phyloP scores from a whole-genome alignment of 2,797 vertebrate genomes.

The Benthosema pterotum region DNA sequence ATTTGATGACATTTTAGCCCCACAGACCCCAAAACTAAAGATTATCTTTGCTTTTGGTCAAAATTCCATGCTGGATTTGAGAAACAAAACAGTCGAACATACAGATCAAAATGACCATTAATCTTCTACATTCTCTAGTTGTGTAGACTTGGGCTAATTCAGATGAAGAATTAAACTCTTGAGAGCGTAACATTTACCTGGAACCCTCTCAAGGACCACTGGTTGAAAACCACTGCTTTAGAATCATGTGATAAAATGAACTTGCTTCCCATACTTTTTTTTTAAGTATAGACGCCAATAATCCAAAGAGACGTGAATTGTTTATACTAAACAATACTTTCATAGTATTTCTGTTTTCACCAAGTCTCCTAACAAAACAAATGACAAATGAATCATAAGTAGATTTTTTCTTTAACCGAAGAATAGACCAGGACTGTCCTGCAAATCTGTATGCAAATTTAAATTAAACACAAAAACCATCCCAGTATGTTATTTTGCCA shows the following conservation, averaged over 20 bases:
- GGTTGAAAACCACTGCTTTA: no score
- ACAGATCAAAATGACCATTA: no score
- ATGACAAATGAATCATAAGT: not conserved
- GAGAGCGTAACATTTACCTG: no score
- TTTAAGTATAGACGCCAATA: slow-evolving; percentile 38
- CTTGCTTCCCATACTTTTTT: slow-evolving; percentile 38
- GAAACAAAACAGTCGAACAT: no score
- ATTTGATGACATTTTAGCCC: no score
- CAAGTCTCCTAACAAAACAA: slow-evolving; percentile 16
- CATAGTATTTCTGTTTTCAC: slow-evolving; percentile 16
- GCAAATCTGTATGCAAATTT: slow-evolving; percentile 35
- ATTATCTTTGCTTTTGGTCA: no score
- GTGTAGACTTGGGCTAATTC: no score
- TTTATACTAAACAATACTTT: slow-evolving; percentile 32
- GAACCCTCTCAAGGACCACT: no score
- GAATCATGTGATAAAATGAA: slow-evolving; percentile 38
- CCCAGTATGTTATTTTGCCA: slow-evolving; percentile 19
- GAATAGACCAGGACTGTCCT: slow-evolving; percentile 23
- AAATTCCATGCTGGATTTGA: no score
- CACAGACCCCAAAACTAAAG: no score
- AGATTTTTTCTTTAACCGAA: slow-evolving; percentile 26
- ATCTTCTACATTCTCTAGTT: no score
- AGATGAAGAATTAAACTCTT: no score
- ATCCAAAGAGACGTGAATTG: slow-evolving; percentile 61
- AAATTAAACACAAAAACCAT: slow-evolving; percentile 14